These are phyloP conservation scores for Sycophaga agraensis DNA, from an alignment of 1,140 invertebrate species.

Conservation along the genomic window DNA sequence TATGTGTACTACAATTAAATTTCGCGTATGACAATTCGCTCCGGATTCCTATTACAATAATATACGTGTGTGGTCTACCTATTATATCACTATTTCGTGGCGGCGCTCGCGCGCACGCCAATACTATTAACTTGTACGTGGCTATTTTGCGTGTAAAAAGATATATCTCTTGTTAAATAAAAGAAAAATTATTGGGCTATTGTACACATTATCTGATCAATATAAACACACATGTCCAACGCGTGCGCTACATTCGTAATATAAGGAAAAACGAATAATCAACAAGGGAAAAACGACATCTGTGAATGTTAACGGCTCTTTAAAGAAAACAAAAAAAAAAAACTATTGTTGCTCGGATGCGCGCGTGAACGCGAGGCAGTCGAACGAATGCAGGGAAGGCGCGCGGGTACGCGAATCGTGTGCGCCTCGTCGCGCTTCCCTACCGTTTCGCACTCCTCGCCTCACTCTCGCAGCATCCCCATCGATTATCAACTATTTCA, in stretches of 20 bases:
- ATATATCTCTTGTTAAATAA: conserved; percentile 24
- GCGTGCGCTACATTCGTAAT: conserved; percentile 1
- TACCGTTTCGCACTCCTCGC: neutral
- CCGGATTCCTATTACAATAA: conserved; percentile 10
- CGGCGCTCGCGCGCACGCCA: neutral
- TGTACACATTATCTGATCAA: conserved; percentile 12
- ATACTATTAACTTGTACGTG: conserved; percentile 18
- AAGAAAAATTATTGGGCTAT: too few relatives aligned
- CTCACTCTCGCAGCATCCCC: neutral
- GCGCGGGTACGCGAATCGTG: neutral
- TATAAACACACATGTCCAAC: too few relatives aligned
- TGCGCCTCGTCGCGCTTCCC: neutral
- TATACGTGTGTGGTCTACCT: neutral
- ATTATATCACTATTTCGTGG: neutral
- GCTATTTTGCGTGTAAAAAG: conserved; percentile 11
- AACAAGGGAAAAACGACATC: conserved; percentile 22
- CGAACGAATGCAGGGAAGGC: neutral
- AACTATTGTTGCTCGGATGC: conserved; percentile 3
- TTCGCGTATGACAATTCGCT: neutral
- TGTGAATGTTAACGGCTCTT: conserved; percentile 1
- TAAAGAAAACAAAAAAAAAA: too few relatives aligned
- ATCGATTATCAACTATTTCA: neutral
- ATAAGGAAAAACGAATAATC: conserved; percentile 18
- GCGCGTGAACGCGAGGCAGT: neutral
- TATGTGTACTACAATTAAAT: too few relatives aligned